Evolutionary conservation across 1,140 invertebrate genomes (phyloP).

Genomic region (Drosophila nikananu): DNA sequence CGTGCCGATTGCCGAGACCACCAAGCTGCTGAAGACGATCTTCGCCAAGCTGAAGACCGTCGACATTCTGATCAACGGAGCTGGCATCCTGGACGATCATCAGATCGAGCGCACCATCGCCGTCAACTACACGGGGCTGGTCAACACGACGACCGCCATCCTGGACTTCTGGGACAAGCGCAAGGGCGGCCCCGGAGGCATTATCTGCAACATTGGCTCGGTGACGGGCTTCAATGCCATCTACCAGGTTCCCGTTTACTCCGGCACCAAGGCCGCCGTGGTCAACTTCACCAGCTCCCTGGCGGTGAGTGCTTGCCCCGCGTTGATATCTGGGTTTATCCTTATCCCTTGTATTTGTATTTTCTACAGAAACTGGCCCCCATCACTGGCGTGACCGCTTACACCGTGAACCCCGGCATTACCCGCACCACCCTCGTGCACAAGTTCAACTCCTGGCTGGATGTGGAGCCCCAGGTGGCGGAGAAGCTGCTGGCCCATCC

Average conservation of each 20-base stretch:
- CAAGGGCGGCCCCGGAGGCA: constrained; percentile 88
- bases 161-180: constrained; percentile 87
- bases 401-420: constrained; percentile 73
- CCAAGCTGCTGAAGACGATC: constrained; percentile 64
- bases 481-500: constrained; percentile 63
- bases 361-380: constrained; percentile 58
- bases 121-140: constrained; percentile 77
- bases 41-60: constrained; percentile 69
- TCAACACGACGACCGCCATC: constrained; percentile 76
- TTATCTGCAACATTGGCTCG: constrained; percentile 89
- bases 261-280: constrained; percentile 86
- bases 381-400: constrained; percentile 69
- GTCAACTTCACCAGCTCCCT: constrained; percentile 85
- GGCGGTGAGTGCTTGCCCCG: constrained; percentile 52
- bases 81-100: constrained; percentile 76
- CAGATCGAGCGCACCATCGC: constrained; percentile 81
- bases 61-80: constrained; percentile 78
- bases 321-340: too few relatives aligned
- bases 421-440: constrained; percentile 66
- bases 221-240: constrained; percentile 86
- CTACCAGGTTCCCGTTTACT: constrained; percentile 85
- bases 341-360: background rate
- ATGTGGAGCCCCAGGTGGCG: constrained; percentile 68
- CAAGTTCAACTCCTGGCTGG: constrained; percentile 76
- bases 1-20: constrained; percentile 54